phyloP scores from a whole-genome alignment of 2,797 vertebrate species.

The Alexandromys oeconomus region DNA sequence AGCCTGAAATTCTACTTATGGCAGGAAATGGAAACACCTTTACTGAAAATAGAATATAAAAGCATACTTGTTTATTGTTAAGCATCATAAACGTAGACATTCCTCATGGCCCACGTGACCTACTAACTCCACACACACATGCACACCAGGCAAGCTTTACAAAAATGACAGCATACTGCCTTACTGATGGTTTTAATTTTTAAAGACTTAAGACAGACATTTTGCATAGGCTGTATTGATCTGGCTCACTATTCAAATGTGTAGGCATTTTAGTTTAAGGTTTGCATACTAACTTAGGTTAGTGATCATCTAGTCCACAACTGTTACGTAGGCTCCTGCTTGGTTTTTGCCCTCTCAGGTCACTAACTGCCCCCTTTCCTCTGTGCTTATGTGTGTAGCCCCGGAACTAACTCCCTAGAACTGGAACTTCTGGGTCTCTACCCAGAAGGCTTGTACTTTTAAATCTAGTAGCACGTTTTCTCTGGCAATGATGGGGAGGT shows the following conservation, averaged over 20 bases:
- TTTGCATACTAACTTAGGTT: neutral
- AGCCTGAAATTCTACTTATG: neutral
- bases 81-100: neutral
- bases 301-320: neutral
- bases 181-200: neutral
- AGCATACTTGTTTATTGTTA: neutral
- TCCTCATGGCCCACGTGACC: neutral
- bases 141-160: neutral
- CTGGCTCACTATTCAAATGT: neutral
- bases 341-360: neutral
- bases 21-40: neutral
- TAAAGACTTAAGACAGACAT: neutral
- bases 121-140: too few species aligned
- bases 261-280: neutral
- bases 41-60: neutral
- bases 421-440: neutral
- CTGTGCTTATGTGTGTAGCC: neutral
- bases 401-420: constrained; percentile 13
- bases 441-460: neutral
- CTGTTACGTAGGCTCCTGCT: neutral
- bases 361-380: neutral
- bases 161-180: neutral
- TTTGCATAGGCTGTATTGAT: neutral
- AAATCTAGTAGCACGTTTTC: neutral
- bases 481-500: neutral